Evolutionary conservation across 2,888 invertebrate species (phyloP).

Genomic region (Ormyrus nitidulus): DNA sequence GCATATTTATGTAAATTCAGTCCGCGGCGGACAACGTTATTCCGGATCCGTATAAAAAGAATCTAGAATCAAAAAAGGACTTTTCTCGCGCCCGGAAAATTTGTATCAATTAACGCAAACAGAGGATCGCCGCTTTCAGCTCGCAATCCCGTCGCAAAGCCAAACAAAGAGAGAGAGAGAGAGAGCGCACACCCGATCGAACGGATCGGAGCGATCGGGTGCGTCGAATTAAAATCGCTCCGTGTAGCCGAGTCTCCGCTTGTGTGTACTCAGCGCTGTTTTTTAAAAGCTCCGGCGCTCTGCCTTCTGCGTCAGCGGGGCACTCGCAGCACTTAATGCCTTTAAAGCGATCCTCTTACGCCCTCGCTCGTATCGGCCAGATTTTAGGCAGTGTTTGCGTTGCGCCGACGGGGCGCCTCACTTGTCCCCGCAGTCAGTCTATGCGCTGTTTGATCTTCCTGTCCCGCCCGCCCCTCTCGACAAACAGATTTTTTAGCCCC

Average conservation of each 20-base stretch:
- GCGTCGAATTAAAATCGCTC: conserved; percentile 22
- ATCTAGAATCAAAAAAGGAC: background rate
- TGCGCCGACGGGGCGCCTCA: conserved; percentile 60
- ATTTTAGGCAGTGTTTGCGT: conserved; percentile 70
- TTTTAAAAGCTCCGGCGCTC: conserved; percentile 37
- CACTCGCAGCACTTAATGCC: conserved; percentile 57
- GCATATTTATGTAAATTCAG: conserved; percentile 67
- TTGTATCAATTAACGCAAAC: background rate
- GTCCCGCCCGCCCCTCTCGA: background rate
- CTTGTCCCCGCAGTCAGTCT: conserved; percentile 26
- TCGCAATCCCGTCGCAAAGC: background rate
- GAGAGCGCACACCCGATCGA: conserved; percentile 15
- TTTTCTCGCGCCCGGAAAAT: background rate
- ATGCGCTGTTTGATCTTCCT: conserved; percentile 73
- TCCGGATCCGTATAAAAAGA: conserved; percentile 8
- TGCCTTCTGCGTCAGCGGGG: conserved; percentile 36
- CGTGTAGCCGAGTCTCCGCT: background rate
- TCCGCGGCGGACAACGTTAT: conserved; percentile 53
- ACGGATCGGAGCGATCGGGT: conserved; percentile 9
- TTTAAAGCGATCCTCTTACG: conserved; percentile 68
- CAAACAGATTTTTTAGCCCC: conserved; percentile 17
- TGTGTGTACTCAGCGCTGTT: conserved; percentile 50
- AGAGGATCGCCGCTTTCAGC: background rate
- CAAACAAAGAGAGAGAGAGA: background rate
- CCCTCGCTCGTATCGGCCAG: conserved; percentile 53